phyloP scores from a whole-genome alignment of 1,140 invertebrate genomes.

The Babylonia areolata region DNA sequence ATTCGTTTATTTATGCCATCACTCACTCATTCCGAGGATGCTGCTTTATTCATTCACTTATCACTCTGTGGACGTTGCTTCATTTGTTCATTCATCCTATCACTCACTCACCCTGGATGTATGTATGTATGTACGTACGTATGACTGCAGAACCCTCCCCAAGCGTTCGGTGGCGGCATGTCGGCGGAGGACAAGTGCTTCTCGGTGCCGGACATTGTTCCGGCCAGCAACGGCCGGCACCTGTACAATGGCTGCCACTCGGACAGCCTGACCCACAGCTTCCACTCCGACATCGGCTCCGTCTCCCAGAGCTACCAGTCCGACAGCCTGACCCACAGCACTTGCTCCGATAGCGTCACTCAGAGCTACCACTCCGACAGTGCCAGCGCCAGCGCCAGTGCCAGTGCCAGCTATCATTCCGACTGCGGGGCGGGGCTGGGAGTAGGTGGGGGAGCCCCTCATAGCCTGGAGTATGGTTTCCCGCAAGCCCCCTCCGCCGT shows the following conservation, averaged over 20 bases:
- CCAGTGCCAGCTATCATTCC: background rate
- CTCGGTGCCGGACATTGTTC: slow-evolving; percentile 12
- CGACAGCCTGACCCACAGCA: background rate
- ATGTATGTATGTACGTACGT: slow-evolving; percentile 12
- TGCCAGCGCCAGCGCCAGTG: background rate
- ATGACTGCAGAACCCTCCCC: background rate
- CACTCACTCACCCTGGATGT: background rate
- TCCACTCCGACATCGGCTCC: background rate
- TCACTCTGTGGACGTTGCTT: no score
- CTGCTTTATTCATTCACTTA: no score
- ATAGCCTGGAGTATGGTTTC: no score
- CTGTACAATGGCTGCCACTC: slow-evolving; percentile 26
- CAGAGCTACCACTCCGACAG: slow-evolving; percentile 1
- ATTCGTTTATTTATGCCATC: no score
- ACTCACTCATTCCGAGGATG: no score
- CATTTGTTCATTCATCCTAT: no score
- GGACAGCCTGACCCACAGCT: background rate
- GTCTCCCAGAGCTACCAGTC: background rate
- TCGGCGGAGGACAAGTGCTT: slow-evolving; percentile 30
- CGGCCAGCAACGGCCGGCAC: slow-evolving; percentile 17
- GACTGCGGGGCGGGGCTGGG: background rate
- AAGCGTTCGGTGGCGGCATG: slow-evolving; percentile 17
- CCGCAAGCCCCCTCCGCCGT: no score
- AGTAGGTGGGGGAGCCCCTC: background rate
- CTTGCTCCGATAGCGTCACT: background rate